Base-by-base conservation (phyloP, 2,797 vertebrate species). In the Protonibea diacanthus region DNA sequence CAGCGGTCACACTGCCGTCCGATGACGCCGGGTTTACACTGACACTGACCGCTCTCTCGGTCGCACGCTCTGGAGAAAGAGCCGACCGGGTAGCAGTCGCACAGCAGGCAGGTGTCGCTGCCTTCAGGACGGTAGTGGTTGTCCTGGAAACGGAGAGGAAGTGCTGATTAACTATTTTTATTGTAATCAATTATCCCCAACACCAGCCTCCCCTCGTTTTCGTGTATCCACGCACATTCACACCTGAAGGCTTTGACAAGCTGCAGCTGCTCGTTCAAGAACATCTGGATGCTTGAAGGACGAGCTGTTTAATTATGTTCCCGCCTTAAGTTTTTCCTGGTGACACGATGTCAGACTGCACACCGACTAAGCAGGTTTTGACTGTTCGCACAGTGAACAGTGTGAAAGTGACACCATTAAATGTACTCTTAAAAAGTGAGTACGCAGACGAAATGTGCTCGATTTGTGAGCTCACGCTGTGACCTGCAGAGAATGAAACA, bases 1-100 rank as follows among this genome's bases (percentile, higher is more conserved):
- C 98, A 99, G 86, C 83, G 96, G 89, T 99, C 97, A 45, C 98
- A 99, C 91, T 97, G 97, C 14, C 94, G 97, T 3, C 98, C 98
- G 6, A 99, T 99, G 85, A 99, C 98, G 0, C 98, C 98, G 0
- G 97, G 93, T 81, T 98, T 99, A 87, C 98, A 99, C 56, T 95
- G 97, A 29, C 98, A 99, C 92, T 97, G 97, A 47, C 98, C 97
- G 0, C 94, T 97, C 78, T 94, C 93, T 33, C 88, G 81, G 65
- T 98, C 95, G 3, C 98, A 99, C 7, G 95, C 95, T 20, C 98
- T 95, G 0, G 97, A 97, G 88, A 99, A 93, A 0, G 98, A 97
- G 72, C 98, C 98, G 0, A 97, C 95, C 0, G 97, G 95, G 89
- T 98, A 99, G 81, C 98, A 99, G 87, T 99, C 97, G 2, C 97